These are phyloP conservation scores for Bostrychus sinensis DNA, from an alignment of 2,113 vertebrate genomes.

Conservation along the genomic window DNA sequence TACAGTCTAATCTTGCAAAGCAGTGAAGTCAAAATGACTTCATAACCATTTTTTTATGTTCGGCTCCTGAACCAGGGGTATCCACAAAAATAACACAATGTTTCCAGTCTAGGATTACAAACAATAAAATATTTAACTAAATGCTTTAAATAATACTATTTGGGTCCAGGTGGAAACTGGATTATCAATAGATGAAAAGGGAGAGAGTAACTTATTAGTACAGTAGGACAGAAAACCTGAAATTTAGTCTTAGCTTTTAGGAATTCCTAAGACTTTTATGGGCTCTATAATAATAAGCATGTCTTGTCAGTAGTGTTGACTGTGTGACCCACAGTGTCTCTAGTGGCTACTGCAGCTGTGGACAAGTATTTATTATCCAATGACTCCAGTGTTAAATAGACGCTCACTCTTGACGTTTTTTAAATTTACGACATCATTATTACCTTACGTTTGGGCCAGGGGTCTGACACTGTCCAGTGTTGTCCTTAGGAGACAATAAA, in stretches of 20 bases:
- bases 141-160: no score
- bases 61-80: conserved; percentile 6
- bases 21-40: conserved; percentile 14
- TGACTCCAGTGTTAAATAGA: background rate
- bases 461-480: no score
- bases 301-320: background rate
- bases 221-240: no score
- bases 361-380: background rate
- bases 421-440: background rate
- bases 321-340: background rate
- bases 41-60: conserved; percentile 16
- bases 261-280: conserved; percentile 1
- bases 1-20: conserved; percentile 18
- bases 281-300: no score
- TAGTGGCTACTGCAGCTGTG: background rate
- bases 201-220: no score
- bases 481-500: no score
- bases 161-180: no score
- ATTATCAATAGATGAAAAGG: no score
- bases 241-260: background rate
- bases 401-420: background rate
- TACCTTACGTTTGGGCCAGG: no score
- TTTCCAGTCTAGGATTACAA: no score
- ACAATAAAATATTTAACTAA: no score
- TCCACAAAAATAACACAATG: no score